These are phyloP conservation scores for Oreochromis mossambicus DNA, from an alignment of 2,797 vertebrate genomes.

Conservation along the genomic window DNA sequence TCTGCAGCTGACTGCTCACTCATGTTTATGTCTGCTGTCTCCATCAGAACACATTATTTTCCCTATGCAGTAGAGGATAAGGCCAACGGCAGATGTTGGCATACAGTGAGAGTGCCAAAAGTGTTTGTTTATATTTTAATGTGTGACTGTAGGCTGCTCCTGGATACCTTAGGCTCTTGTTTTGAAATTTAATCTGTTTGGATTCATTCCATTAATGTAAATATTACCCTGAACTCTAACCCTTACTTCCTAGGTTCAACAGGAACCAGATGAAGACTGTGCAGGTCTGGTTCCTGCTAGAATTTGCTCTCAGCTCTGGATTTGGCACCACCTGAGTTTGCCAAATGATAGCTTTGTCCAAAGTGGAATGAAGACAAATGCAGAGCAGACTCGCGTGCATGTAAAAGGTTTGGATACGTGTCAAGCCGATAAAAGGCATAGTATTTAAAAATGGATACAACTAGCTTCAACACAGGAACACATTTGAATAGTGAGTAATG, in stretches of 20 bases:
- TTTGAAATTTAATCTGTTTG: constrained; percentile 74
- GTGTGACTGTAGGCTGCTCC: constrained; percentile 45
- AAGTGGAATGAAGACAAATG: constrained; percentile 1
- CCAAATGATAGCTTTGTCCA: constrained; percentile 1
- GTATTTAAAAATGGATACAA: neutral
- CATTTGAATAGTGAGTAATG: constrained; percentile 5
- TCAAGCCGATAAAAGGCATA: neutral
- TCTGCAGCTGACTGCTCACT: constrained; percentile 41
- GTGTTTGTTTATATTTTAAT: constrained; percentile 51
- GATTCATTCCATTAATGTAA: constrained; percentile 70
- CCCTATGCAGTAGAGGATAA: neutral
- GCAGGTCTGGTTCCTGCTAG: constrained; percentile 27
- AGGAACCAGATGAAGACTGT: constrained; percentile 64
- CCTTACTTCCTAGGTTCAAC: constrained; percentile 70
- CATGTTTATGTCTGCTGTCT: constrained; percentile 52
- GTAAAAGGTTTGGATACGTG: neutral
- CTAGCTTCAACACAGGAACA: constrained; percentile 2
- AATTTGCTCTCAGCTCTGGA: constrained; percentile 19
- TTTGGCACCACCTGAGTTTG: constrained; percentile 32
- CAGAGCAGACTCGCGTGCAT: neutral
- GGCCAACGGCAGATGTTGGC: constrained; percentile 35
- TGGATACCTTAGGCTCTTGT: constrained; percentile 55
- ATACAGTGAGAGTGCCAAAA: constrained; percentile 35
- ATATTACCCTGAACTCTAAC: constrained; percentile 78
- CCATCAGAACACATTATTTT: constrained; percentile 26